A percentile compares a stretch with the other conserved stretches of the same genome.
Evolutionary conservation across 1,140 invertebrate genomes (phyloP).

Genomic region (Coelopa frigida): DNA sequence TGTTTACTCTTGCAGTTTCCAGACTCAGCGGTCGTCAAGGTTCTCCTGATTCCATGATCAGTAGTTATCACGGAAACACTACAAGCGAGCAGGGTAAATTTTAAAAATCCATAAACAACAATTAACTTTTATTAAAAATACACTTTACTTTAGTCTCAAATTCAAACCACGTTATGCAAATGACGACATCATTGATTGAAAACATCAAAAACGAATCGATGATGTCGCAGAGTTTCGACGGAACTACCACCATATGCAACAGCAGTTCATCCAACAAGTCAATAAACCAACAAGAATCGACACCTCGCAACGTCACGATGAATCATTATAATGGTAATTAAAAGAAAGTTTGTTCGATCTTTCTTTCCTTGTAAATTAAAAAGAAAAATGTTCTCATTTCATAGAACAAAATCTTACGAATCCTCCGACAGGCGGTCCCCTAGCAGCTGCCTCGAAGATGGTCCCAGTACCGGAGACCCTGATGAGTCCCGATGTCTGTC

Average conservation of each 20-base stretch:
- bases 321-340: conserved; percentile 41
- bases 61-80: conserved; percentile 56
- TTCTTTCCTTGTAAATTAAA: not conserved
- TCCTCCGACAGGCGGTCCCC: conserved; percentile 44
- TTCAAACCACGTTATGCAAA: conserved; percentile 51
- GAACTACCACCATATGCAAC: conserved; percentile 32
- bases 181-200: conserved; percentile 43
- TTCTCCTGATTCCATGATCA: conserved; percentile 63
- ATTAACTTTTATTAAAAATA: not conserved
- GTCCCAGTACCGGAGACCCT: conserved; percentile 77
- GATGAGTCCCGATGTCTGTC: conserved; percentile 73
- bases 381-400: not conserved
- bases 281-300: conserved; percentile 41
- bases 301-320: conserved; percentile 37
- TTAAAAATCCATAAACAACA: no score
- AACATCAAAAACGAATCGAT: conserved; percentile 46
- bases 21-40: conserved; percentile 48
- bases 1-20: conserved; percentile 33
- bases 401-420: conserved; percentile 6
- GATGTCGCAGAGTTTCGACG: conserved; percentile 62
- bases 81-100: conserved; percentile 26
- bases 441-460: conserved; percentile 74
- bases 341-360: not conserved
- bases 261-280: conserved; percentile 32
- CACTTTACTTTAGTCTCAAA: conserved; percentile 27